Evolutionary conservation across 2,113 vertebrate genomes (phyloP).

Genomic region (Cynocephalus volans): DNA sequence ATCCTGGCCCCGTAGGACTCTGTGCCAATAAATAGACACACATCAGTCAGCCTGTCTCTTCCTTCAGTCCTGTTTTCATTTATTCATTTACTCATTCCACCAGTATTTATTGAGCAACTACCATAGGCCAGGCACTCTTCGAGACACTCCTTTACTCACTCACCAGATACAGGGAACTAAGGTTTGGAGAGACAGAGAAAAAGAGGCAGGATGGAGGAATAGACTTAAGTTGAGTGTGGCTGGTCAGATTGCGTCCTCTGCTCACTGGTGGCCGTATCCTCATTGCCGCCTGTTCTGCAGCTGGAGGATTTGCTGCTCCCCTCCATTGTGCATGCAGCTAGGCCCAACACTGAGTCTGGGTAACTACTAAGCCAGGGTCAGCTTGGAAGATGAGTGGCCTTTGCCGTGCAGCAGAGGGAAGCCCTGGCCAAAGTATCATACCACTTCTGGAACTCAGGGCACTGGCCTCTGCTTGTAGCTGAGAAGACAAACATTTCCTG

Average conservation of each 20-base stretch:
- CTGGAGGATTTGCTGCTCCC: background rate
- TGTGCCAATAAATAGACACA: constrained; percentile 80
- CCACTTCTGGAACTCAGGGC: background rate
- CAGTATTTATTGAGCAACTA: background rate
- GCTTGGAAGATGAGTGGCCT: background rate
- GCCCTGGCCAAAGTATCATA: background rate
- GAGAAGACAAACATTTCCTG: background rate
- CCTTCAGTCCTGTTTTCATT: constrained; percentile 57
- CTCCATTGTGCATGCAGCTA: background rate
- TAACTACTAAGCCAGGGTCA: background rate
- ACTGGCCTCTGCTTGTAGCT: background rate
- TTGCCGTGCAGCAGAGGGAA: background rate
- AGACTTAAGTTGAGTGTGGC: background rate
- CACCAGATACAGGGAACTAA: background rate
- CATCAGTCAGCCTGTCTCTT: constrained; percentile 72
- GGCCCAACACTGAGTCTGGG: background rate
- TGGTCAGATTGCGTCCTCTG: background rate
- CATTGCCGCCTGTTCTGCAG: background rate
- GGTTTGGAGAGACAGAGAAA: constrained; percentile 6
- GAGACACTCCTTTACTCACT: background rate
- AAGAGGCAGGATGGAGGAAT: background rate
- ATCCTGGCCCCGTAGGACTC: constrained; percentile 73
- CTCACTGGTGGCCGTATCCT: background rate
- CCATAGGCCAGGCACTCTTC: background rate
- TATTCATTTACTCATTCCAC: constrained; percentile 31